phyloP scores from a whole-genome alignment of 2,797 vertebrate genomes.

The Buceros bicornis region DNA sequence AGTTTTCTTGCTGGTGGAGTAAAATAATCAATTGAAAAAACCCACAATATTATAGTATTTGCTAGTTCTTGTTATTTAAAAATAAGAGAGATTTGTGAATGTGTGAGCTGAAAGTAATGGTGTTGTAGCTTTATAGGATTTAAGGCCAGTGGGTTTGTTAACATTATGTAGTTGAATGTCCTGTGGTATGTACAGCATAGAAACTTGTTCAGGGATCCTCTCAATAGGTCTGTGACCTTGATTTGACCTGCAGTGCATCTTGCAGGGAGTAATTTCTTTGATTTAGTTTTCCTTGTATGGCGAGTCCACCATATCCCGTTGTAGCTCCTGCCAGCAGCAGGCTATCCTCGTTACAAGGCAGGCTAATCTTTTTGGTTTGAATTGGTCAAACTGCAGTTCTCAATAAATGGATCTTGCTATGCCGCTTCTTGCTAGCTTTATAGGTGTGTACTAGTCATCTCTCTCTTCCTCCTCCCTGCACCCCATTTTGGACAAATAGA shows the following conservation, averaged over 20 bases:
- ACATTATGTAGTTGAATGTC: neutral
- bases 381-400: neutral
- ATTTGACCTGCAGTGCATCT: neutral
- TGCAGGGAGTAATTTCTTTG: neutral
- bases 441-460: neutral
- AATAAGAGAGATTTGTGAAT: neutral
- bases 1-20: neutral
- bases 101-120: neutral
- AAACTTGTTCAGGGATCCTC: neutral
- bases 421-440: neutral
- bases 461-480: neutral
- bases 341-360: neutral
- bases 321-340: neutral
- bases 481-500: neutral
- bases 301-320: neutral
- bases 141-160: neutral
- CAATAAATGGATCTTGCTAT: neutral
- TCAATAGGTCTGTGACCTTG: neutral
- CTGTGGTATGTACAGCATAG: accelerated
- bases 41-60: neutral
- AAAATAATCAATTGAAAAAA: neutral
- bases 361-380: neutral
- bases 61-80: neutral
- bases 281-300: neutral
- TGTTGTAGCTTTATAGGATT: neutral